Percentiles rank a stretch among this genome's conserved stretches.
Conservation (phyloP, 2,888 invertebrate species). For the Drosophila emarginata region DNA sequence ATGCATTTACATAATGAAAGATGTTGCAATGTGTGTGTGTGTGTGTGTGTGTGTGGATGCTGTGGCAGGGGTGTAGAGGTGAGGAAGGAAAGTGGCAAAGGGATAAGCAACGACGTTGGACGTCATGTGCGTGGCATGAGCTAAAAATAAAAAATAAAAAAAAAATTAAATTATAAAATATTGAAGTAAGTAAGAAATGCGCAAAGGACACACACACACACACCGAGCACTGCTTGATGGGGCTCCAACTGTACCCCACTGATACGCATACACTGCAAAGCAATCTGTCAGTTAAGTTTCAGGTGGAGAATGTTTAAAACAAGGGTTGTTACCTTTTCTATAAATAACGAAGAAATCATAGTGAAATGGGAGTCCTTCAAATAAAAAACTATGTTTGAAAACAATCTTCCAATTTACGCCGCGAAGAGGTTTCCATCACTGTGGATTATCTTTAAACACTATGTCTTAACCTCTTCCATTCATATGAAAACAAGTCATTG, state of each 20-base stretch:
- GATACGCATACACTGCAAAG: not conserved
- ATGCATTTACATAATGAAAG: constrained; percentile 82
- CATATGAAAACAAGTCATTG: no score
- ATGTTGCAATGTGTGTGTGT: constrained; percentile 70
- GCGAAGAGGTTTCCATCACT: no score
- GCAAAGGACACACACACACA: constrained; percentile 38
- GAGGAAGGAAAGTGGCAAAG: constrained; percentile 36
- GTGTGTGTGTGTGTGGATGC: constrained; percentile 30
- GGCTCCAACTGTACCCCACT: constrained; percentile 8
- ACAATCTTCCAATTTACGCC: no score
- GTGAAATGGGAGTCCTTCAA: not conserved
- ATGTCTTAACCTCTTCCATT: no score
- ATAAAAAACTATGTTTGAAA: no score
- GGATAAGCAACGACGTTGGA: constrained; percentile 61
- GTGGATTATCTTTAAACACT: no score
- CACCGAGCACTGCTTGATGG: constrained; percentile 39
- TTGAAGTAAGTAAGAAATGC: constrained; percentile 73
- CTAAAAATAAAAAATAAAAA: constrained; percentile 14
- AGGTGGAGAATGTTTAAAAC: not conserved
- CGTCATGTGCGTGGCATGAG: constrained; percentile 68
- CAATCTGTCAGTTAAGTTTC: not conserved
- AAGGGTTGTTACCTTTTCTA: no score
- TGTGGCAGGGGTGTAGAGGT: constrained; percentile 7
- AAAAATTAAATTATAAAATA: constrained; percentile 72
- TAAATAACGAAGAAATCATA: no score